Evolutionary conservation across 2,888 invertebrate species (phyloP).

Genomic region (Chaetogeoica ovagalla): DNA sequence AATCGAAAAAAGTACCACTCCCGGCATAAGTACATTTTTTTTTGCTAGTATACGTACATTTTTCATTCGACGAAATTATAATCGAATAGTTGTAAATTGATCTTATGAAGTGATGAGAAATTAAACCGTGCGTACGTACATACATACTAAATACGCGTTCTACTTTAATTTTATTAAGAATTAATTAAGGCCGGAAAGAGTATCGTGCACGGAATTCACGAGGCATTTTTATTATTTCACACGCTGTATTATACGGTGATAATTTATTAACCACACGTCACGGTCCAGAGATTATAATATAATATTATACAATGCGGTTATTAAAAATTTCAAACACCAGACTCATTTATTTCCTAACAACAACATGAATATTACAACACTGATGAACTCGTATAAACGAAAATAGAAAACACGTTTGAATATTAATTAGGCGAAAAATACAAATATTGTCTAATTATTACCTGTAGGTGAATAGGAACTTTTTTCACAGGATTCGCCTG

Average conservation of each 20-base stretch:
- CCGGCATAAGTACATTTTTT: too few relatives aligned
- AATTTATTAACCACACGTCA: not conserved
- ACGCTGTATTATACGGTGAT: not conserved
- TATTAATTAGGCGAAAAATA: not conserved
- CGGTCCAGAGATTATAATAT: conserved; percentile 3
- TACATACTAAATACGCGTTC: too few relatives aligned
- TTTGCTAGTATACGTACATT: too few relatives aligned
- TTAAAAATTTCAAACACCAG: not conserved
- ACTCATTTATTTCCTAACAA: not conserved
- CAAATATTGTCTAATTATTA: conserved; percentile 62
- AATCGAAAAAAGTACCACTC: too few relatives aligned
- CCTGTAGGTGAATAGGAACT: conserved; percentile 91
- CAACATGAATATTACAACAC: not conserved
- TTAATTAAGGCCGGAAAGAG: not conserved
- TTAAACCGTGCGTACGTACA: too few relatives aligned
- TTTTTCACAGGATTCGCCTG: conserved; percentile 76
- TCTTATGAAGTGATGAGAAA: too few relatives aligned
- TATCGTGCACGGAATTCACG: not conserved
- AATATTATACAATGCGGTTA: not conserved
- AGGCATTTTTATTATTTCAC: conserved; percentile 25
- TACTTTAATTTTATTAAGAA: not conserved
- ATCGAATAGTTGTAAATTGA: too few relatives aligned
- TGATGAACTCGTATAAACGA: not conserved
- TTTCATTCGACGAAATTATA: too few relatives aligned
- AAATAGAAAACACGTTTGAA: not conserved